Percentiles rank a stretch among this genome's conserved stretches.
Conservation (phyloP, 1,140 invertebrate species). For the Eurytemora carolleeae region DNA sequence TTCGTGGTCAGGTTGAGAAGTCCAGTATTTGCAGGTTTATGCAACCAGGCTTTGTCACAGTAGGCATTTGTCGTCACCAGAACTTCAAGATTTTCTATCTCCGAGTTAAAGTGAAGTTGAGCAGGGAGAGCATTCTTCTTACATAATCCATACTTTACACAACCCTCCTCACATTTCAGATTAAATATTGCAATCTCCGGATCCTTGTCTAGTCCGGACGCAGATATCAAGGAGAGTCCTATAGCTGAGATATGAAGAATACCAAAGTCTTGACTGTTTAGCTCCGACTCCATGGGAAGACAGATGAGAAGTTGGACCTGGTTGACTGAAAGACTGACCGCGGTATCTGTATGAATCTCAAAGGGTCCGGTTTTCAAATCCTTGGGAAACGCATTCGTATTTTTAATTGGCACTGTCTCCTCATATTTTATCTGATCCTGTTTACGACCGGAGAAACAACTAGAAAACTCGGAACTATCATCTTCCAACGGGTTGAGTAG, state of each 20-base stretch:
- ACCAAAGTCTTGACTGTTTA: not conserved
- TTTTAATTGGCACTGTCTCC: not conserved
- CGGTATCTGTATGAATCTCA: slow-evolving; percentile 11
- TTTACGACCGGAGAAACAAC: not conserved
- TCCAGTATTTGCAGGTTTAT: not conserved
- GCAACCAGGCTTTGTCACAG: not conserved
- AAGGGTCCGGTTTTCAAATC: not conserved
- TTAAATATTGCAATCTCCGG: slow-evolving; percentile 6
- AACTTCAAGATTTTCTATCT: not conserved
- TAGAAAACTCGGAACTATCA: not conserved
- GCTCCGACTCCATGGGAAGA: not conserved
- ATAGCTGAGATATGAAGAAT: not conserved
- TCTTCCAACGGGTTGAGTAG: slow-evolving; percentile 6
- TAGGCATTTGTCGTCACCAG: not conserved
- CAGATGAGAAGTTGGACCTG: slow-evolving; percentile 2
- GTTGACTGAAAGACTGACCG: not conserved
- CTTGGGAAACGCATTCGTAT: not conserved
- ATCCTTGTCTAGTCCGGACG: slow-evolving; percentile 5
- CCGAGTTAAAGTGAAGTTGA: not conserved
- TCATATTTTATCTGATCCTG: not conserved
- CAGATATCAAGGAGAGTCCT: not conserved
- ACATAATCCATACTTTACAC: slow-evolving; percentile 5
- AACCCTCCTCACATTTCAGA: not conserved
- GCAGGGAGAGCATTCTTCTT: not conserved
- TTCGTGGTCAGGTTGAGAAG: not conserved